Percentiles rank a stretch among this genome's conserved stretches.
Evolutionary conservation across 2,888 invertebrate genomes (phyloP).

Genomic region (Scrobipalpa atriplicella): DNA sequence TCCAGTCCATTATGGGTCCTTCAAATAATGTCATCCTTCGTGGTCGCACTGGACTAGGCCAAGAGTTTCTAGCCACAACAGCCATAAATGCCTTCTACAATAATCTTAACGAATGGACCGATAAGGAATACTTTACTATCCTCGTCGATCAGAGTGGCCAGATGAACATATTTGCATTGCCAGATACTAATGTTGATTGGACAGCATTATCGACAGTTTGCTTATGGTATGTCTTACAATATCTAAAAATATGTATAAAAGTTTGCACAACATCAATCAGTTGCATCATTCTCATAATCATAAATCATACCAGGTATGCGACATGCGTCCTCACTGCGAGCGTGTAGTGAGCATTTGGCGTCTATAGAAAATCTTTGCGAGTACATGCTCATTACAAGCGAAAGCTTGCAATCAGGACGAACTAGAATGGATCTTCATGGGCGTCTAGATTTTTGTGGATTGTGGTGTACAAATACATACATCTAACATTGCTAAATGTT

Average conservation of each 20-base stretch:
- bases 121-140: slow-evolving; percentile 57
- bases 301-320: background rate
- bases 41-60: slow-evolving; percentile 52
- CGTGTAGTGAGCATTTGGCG: too few relatives aligned
- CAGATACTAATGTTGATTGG: slow-evolving; percentile 66
- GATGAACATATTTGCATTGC: slow-evolving; percentile 62
- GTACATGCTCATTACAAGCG: too few relatives aligned
- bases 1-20: slow-evolving; percentile 55
- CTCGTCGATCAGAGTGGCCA: slow-evolving; percentile 56
- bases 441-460: background rate
- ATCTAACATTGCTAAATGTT: background rate
- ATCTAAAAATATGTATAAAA: background rate
- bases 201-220: slow-evolving; percentile 63
- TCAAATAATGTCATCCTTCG: slow-evolving; percentile 52
- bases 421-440: too few relatives aligned
- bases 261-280: too few relatives aligned
- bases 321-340: too few relatives aligned
- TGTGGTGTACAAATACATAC: background rate
- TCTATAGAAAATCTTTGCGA: too few relatives aligned
- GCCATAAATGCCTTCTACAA: slow-evolving; percentile 60
- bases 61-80: slow-evolving; percentile 54
- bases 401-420: too few relatives aligned
- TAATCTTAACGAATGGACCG: slow-evolving; percentile 62
- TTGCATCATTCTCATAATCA: too few relatives aligned
- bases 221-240: slow-evolving; percentile 58